Conservation (phyloP, 1,140 invertebrate species). For the Euwallacea similis region DNA sequence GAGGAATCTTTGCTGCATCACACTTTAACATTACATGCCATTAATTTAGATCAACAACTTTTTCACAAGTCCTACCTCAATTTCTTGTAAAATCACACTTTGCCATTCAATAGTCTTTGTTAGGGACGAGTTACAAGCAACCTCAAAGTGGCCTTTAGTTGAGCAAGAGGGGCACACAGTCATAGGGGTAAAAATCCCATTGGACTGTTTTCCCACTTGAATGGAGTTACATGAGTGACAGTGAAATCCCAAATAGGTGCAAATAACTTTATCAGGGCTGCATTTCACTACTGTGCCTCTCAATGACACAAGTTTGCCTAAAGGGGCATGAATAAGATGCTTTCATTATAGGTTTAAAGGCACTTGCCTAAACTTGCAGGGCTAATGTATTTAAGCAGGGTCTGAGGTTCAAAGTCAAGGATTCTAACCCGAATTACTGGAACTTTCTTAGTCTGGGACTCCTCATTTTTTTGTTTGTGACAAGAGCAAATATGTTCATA, state of each 20-base stretch:
- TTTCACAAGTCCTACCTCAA: conserved; percentile 17
- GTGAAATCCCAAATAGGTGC: conserved; percentile 78
- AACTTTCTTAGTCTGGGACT: conserved; percentile 47
- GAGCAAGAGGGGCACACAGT: conserved; percentile 63
- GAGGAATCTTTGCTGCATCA: conserved; percentile 77
- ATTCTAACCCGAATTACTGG: conserved; percentile 66
- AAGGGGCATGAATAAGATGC: conserved; percentile 37
- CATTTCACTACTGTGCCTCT: conserved; percentile 86
- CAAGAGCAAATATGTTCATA: conserved; percentile 62
- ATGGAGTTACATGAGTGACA: conserved; percentile 69
- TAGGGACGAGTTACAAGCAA: conserved; percentile 66
- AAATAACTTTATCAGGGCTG: conserved; percentile 72
- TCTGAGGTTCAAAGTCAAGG: conserved; percentile 68
- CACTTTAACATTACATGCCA: conserved; percentile 54
- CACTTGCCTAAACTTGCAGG: conserved; percentile 73
- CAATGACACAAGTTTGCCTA: conserved; percentile 81
- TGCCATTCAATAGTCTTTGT: conserved; percentile 78
- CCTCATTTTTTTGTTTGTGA: conserved; percentile 25
- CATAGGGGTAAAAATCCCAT: conserved; percentile 64
- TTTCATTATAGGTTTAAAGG: conserved; percentile 15
- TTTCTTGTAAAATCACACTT: conserved; percentile 78
- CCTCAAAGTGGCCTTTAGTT: conserved; percentile 66
- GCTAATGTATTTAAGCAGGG: conserved; percentile 74
- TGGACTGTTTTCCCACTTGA: conserved; percentile 64
- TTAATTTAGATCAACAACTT: conserved; percentile 60